Evolutionary conservation across 2,797 vertebrate species (phyloP), one percentile per base, ranked within the genome.

Genomic region (Coccyzus lansbergi): DNA sequence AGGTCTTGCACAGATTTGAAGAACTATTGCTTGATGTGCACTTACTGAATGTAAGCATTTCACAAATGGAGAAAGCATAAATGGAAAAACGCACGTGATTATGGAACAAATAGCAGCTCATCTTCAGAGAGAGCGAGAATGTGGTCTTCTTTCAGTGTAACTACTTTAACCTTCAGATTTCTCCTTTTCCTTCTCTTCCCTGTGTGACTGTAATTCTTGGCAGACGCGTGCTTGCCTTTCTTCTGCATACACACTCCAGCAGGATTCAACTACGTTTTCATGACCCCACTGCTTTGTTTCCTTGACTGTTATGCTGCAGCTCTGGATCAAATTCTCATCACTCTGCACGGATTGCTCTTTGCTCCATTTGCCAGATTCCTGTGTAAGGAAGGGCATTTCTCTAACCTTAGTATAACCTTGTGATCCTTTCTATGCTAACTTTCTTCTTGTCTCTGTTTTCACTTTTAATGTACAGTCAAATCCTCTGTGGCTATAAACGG

Each of bases 241-340:
- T 67, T 58, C 38, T 86, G 75, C 46, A 11, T 31, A 3, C 31
- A 34, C 26, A 0, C 14, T 83, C 29, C 69, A 4, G 29, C 21
- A 9, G 33, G 10, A 1, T 56, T 91, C 5, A 20, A 29, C 74
- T 88, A 8, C 4, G 0, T 70, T 84, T 77, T 84, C 75, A 78
- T 92, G 86, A 94, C 34, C 49, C 71, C 15, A 13, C 42, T 62
- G 69, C 75, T 92, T 81, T 3, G 1, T 94, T 88, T 83, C 49
- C 64, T 59, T 82, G 38, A 10, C 53, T 81, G 33, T 86, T 79
- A 6, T 15, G 26, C 86, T 93, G 64, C 90, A 90, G 64, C 56
- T 84, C 60, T 69, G 48, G 60, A 90, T 95, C 75, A 77, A 85
- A 84, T 92, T 94, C 60, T 68, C 81, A 46, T 64, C 44, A 26